Evolutionary conservation across 2,888 invertebrate genomes (phyloP), one percentile per base, ranked within the genome.

Genomic region (Cloeon dipterum): DNA sequence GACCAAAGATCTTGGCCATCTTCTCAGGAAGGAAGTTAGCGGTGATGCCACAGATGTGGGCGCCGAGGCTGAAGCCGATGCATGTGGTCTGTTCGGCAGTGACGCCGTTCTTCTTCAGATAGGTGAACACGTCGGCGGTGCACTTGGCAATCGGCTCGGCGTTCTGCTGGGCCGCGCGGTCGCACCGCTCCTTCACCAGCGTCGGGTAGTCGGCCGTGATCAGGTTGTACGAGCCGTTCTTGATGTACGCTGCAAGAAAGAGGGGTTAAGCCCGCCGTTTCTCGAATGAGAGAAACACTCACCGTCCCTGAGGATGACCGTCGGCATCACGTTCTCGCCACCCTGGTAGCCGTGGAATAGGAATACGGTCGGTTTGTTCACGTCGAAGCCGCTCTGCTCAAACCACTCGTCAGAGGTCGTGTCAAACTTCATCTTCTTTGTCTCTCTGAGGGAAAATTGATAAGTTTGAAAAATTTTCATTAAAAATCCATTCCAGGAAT

Each of bases 341-440:
- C 79, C 78, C 1, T 76, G 78, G 50, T 81, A 81, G 2, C 79
- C 79, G 47, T 81, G 79, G 19, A 79, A 58, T 17, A 79, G 52
- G 35, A 79, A 54, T 18, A 77, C 62, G 42, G 74, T 74, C 46
- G 77, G 76, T 44, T 70, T 70, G 1, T 65, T 57, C 0, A 70
- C 65, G 46, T 78, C 71, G 66, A 74, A 78, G 13, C 65, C 63
- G 46, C 70, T 72, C 50, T 70, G 70, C 10, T 75, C 61, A 39
- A 79, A 56, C 77, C 77, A 79, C 48, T 77, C 76, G n/a, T 65
- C 63, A 47, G 69, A 67, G 37, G 50, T 53, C 33, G 65, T 52
- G 46, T 71, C 66, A 33, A 73, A 63, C 62, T 65, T 46, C 1
- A 48, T 47, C 19, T 34, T 20, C 18, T 39, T 32, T 34, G n/a